phyloP scores from a whole-genome alignment of 2,797 vertebrate species.

The Fistularia commersonii region DNA sequence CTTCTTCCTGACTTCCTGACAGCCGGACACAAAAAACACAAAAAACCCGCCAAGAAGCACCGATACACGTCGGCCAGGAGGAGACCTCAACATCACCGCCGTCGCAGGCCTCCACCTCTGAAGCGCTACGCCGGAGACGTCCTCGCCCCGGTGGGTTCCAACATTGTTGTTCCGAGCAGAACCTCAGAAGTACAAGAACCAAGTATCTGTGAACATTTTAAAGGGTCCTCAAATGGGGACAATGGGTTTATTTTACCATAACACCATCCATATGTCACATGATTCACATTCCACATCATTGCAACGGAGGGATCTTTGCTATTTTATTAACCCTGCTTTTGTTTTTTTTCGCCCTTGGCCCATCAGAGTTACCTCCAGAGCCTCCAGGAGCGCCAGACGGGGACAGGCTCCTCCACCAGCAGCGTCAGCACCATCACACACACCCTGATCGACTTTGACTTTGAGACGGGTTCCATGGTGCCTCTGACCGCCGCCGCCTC shows the following conservation, averaged over 20 bases:
- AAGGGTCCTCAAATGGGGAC: too few relatives aligned
- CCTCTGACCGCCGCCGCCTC: constrained; percentile 78
- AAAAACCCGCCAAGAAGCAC: constrained; percentile 72
- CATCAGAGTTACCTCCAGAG: constrained; percentile 88
- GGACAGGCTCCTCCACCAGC: constrained; percentile 74
- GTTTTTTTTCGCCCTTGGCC: too few relatives aligned
- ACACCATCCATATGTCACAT: too few relatives aligned
- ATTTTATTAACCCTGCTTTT: too few relatives aligned
- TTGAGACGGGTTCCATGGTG: constrained; percentile 81
- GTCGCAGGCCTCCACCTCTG: constrained; percentile 56
- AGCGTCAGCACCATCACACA: constrained; percentile 75
- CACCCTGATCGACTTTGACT: constrained; percentile 80
- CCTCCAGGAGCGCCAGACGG: constrained; percentile 79
- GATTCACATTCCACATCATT: not conserved
- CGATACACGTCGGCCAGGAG: constrained; percentile 71
- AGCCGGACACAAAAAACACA: constrained; percentile 71
- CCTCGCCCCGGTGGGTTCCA: constrained; percentile 79
- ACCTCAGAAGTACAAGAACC: too few relatives aligned
- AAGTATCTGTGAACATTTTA: too few relatives aligned
- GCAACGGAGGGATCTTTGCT: not conserved
- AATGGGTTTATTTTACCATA: too few relatives aligned
- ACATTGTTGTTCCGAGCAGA: too few relatives aligned
- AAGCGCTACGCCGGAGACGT: constrained; percentile 80
- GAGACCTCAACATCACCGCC: constrained; percentile 59
- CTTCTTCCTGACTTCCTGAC: not conserved